Evolutionary conservation across 37 sponge, comb jelly and placozoan genomes (phyloP), one percentile per base, ranked within the genome.

Genomic region (Bolinopsis microptera): DNA sequence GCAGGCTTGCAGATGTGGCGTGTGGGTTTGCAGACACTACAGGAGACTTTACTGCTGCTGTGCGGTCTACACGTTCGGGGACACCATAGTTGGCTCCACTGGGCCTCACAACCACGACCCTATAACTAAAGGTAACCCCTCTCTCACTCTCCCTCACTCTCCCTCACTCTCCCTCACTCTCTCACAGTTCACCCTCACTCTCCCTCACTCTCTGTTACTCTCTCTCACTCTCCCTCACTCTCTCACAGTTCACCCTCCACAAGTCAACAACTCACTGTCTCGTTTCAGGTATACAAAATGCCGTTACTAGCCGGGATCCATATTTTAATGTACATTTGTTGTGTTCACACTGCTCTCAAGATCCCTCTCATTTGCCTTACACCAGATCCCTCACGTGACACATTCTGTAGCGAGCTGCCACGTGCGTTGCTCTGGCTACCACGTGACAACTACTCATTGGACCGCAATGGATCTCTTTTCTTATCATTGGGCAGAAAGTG

Each of bases 1-100:
- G n/a, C 90, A 86, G 90, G 90, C 90, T n/a, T 86, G 90, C 39
- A 86, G 90, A 27, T 86, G 90, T 86, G 90, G 90, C 13, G 90
- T 86, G 31, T 86, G 90, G 90, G 0, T 39, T 28, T 86, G 90
- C 39, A 39, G n/a, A 39, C 30, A 39, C 27, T 86, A 41, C 48
- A 40, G 90, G 1, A 13, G 61, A 41, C 61, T 41, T 0, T n/a
- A 86, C 61, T 86, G 90, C 61, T 86, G 61, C 90, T 86, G 90
- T 86, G 90, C 90, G 13, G 90, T 86, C 18, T 86, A 86, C 61
- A 86, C 90, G 1, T 86, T 86, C 31, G 90, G 90, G 3, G 90
- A 86, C 90, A 86, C 90, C 0, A 86, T 86, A 23, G 61, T 86
- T 40, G 61, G 90, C 34, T 86, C 90, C 1, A 86, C 40, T 2